These are phyloP conservation scores for Taxidea taxus DNA, from an alignment of 2,113 vertebrate genomes.

Conservation along the genomic window DNA sequence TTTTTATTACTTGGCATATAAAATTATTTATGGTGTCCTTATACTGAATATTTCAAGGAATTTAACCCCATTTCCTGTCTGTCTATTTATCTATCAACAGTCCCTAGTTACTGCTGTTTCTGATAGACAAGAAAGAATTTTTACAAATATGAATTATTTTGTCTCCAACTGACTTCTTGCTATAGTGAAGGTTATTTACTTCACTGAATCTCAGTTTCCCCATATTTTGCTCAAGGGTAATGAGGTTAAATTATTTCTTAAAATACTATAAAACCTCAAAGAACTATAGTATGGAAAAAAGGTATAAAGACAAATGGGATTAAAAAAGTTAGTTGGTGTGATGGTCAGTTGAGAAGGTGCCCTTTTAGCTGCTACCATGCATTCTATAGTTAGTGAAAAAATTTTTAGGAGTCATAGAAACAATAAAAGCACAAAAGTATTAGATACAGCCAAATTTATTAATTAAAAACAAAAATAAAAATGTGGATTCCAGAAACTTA, in stretches of 20 bases:
- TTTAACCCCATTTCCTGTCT: neutral
- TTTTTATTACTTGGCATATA: neutral
- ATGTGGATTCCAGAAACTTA: neutral
- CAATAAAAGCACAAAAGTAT: neutral
- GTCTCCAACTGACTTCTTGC: neutral
- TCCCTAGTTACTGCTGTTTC: neutral
- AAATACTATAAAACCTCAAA: neutral
- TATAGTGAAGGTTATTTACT: neutral
- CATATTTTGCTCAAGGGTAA: neutral
- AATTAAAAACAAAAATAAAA: neutral
- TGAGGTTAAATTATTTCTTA: neutral
- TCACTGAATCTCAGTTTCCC: neutral
- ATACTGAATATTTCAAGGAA: neutral
- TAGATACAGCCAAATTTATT: neutral
- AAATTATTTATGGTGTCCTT: neutral
- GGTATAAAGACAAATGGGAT: neutral
- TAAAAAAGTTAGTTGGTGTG: neutral
- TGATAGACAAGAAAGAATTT: neutral
- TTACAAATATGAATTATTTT: neutral
- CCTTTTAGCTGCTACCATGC: neutral
- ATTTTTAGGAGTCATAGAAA: neutral
- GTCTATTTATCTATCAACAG: neutral
- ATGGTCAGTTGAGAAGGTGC: neutral
- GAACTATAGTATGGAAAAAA: neutral
- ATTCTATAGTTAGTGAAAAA: neutral